Conservation (phyloP, 2,888 invertebrate genomes). For the Aporophyla lueneburgensis region DNA sequence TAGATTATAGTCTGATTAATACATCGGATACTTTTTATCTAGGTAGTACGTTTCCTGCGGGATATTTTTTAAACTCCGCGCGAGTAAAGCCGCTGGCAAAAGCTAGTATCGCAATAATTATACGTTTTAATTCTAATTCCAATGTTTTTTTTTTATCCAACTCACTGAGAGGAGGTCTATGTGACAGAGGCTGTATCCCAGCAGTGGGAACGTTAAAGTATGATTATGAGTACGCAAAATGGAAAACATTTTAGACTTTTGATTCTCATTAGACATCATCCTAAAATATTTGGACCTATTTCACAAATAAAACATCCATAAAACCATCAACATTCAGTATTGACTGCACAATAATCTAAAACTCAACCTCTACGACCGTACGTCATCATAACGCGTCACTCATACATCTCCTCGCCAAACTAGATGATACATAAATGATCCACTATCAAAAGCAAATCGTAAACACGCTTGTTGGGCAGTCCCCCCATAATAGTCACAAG, state of each 20-base stretch:
- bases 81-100: too few relatives aligned
- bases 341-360: background rate
- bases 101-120: too few relatives aligned
- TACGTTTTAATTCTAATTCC: too few relatives aligned
- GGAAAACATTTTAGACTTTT: background rate
- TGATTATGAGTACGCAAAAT: background rate
- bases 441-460: constrained; percentile 38
- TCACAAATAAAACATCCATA: background rate
- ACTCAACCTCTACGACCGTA: background rate
- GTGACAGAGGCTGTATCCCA: too few relatives aligned
- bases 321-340: background rate
- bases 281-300: background rate
- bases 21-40: too few relatives aligned
- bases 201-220: background rate
- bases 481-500: constrained; percentile 51
- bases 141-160: background rate
- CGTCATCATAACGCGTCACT: constrained; percentile 29
- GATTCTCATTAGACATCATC: too few relatives aligned
- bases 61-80: too few relatives aligned
- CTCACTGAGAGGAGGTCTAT: background rate
- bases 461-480: constrained; percentile 57
- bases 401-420: constrained; percentile 16
- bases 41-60: too few relatives aligned
- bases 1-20: too few relatives aligned
- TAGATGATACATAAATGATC: constrained; percentile 35